These are phyloP conservation scores for Dallia pectoralis DNA, from an alignment of 2,797 vertebrate species.

Conservation along the genomic window DNA sequence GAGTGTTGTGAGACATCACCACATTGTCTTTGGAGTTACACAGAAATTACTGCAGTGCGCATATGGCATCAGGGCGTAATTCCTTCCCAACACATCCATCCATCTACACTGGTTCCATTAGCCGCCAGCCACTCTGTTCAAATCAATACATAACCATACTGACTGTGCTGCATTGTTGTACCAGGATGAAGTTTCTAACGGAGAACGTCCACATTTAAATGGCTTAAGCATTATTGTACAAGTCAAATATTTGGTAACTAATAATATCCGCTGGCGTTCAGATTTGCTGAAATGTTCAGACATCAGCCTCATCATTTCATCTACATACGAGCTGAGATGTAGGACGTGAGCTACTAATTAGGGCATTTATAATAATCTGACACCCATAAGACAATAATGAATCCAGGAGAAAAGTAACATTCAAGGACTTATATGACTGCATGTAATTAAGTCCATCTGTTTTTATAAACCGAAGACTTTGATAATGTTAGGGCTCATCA, in stretches of 20 bases:
- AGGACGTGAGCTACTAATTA: conserved; percentile 33
- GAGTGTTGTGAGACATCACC: conserved; percentile 30
- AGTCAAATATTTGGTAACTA: background rate
- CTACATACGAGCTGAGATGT: conserved; percentile 13
- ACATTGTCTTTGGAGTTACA: background rate
- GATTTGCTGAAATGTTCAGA: background rate
- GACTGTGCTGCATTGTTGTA: conserved; percentile 1
- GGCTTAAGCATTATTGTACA: background rate
- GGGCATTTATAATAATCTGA: conserved; percentile 36
- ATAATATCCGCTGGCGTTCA: background rate
- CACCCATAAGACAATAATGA: conserved; percentile 35
- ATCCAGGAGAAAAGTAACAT: conserved; percentile 1
- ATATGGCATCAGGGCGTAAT: conserved; percentile 33
- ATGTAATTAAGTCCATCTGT: too few species aligned
- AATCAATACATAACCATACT: conserved; percentile 16
- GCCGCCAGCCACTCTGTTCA: conserved; percentile 35
- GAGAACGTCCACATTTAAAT: conserved; percentile 4
- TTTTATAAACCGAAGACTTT: too few species aligned
- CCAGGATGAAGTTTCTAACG: background rate
- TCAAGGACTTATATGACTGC: too few species aligned
- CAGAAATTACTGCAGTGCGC: background rate
- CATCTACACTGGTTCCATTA: conserved; percentile 32
- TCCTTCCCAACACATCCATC: conserved; percentile 29
- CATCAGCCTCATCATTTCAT: conserved; percentile 1
- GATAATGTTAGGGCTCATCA: too few species aligned